Evolutionary conservation across 2,113 vertebrate species (phyloP).

Genomic region (Scortum barcoo): DNA sequence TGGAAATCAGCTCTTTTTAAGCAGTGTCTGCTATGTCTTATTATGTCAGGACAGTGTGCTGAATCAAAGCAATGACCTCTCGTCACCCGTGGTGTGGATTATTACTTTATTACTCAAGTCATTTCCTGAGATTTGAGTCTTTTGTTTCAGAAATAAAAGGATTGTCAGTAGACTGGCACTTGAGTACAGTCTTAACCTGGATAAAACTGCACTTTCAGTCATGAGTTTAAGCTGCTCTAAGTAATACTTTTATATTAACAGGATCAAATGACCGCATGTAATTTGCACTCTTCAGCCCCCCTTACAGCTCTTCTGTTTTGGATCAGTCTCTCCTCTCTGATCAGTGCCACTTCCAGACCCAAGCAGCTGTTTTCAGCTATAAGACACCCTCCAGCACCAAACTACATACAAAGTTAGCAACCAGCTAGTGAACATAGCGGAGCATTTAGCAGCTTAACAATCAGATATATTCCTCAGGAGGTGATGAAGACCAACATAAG

Average conservation of each 20-base stretch:
- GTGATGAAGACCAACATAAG: not conserved
- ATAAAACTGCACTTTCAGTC: not conserved
- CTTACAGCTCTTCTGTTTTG: no score
- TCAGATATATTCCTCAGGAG: not conserved
- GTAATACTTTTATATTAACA: not conserved
- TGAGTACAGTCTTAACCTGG: not conserved
- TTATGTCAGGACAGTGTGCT: not conserved
- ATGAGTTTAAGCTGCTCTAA: not conserved
- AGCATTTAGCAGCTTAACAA: not conserved
- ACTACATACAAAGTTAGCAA: not conserved
- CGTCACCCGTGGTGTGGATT: not conserved
- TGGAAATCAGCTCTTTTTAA: conserved; percentile 13
- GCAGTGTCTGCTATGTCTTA: not conserved
- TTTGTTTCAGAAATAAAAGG: not conserved
- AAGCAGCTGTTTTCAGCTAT: not conserved
- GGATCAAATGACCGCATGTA: not conserved
- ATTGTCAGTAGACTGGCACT: not conserved
- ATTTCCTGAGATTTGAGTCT: not conserved
- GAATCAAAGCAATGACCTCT: not conserved
- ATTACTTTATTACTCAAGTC: not conserved
- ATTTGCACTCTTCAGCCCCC: no score
- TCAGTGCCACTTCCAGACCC: not conserved
- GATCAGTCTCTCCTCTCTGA: not conserved
- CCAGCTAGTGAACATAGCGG: not conserved
- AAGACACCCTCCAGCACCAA: not conserved